Conservation (phyloP, 1,140 invertebrate genomes). For the Andrena cerasifolii region DNA sequence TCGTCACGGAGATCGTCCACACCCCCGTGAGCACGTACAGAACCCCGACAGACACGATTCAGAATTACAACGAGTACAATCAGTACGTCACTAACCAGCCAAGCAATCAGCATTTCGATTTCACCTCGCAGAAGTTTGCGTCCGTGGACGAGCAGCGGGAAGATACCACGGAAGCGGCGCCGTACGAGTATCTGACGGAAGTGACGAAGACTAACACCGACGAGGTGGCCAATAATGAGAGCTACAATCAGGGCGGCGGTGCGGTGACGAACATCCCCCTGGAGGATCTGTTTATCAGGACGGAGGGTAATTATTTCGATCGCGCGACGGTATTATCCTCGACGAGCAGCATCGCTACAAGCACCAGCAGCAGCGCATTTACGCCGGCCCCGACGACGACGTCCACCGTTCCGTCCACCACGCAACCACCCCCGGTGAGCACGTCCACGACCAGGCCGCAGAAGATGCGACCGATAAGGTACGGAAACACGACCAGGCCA, state of each 20-base stretch:
- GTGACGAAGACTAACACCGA: not conserved
- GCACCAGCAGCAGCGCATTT: not conserved
- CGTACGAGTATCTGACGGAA: constrained; percentile 64
- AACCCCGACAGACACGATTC: constrained; percentile 11
- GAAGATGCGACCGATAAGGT: constrained; percentile 73
- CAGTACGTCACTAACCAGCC: constrained; percentile 42
- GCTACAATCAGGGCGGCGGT: not conserved
- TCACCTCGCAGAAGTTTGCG: constrained; percentile 33
- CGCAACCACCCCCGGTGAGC: not conserved
- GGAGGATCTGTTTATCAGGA: constrained; percentile 73
- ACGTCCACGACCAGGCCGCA: constrained; percentile 64
- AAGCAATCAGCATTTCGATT: constrained; percentile 48
- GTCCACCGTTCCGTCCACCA: constrained; percentile 36
- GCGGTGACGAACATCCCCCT: constrained; percentile 57
- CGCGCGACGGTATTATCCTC: constrained; percentile 56
- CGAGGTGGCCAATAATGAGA: not conserved
- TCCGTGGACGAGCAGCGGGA: constrained; percentile 28
- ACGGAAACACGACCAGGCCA: constrained; percentile 75
- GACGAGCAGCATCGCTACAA: constrained; percentile 11
- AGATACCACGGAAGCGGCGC: constrained; percentile 28
- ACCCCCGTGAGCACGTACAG: constrained; percentile 15
- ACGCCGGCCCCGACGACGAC: constrained; percentile 46
- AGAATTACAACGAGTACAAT: constrained; percentile 48
- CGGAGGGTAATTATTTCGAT: constrained; percentile 69
- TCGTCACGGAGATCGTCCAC: constrained; percentile 62